Evolutionary conservation across 2,113 vertebrate species (phyloP).

Genomic region (Rhodinocichla rosea): DNA sequence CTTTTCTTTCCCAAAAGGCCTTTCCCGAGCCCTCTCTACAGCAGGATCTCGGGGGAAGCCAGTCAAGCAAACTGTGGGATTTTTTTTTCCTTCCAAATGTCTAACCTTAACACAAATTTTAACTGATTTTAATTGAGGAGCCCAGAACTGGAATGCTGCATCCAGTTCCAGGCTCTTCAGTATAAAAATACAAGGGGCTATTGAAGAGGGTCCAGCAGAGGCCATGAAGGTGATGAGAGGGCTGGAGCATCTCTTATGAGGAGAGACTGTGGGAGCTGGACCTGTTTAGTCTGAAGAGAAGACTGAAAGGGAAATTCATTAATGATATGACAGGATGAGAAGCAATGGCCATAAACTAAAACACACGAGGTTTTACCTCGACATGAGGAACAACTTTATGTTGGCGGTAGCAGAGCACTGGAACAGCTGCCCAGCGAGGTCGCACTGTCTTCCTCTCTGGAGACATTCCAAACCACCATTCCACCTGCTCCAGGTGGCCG

Average conservation of each 20-base stretch:
- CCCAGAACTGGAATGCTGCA: not conserved
- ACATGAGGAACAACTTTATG: not conserved
- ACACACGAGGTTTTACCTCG: not conserved
- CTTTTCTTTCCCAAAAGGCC: not conserved
- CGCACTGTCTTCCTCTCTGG: not conserved
- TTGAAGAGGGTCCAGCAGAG: not conserved
- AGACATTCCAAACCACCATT: not conserved
- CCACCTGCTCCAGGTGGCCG: not conserved
- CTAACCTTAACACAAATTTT: not conserved
- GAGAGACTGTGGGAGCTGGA: not conserved
- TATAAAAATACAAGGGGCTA: not conserved
- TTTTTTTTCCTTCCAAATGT: not conserved
- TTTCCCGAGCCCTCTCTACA: not conserved
- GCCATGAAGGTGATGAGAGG: not conserved
- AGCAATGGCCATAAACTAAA: not conserved
- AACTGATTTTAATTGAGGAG: not conserved
- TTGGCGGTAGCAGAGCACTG: not conserved
- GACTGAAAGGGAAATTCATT: not conserved
- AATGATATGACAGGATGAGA: not conserved
- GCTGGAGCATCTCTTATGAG: not conserved
- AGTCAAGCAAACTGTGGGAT: accelerated
- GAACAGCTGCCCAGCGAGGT: not conserved
- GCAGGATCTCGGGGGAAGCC: not conserved
- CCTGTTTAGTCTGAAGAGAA: not conserved
- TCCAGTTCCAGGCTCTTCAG: not conserved